Evolutionary conservation across 1,140 invertebrate species (phyloP), one percentile per base, ranked within the genome.

Genomic region (Nephila pilipes): DNA sequence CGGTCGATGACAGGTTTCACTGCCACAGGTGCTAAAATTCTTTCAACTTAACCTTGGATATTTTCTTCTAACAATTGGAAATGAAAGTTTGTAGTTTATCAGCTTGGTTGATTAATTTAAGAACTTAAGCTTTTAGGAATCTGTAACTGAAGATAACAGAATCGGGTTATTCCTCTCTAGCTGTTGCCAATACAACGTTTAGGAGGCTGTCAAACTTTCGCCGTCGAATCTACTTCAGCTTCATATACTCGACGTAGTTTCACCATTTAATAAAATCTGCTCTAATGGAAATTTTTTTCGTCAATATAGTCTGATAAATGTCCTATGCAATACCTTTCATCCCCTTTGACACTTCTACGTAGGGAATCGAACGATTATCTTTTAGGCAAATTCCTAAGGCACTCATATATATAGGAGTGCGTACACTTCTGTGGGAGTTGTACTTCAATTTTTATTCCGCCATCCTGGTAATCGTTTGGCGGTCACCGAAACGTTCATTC

Each of bases 51-150:
- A 54, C 57, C 83, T 29, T 85, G 54, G 54, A 58, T 29, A 2
- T 57, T 57, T 8, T 8, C 22, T 25, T 55, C 2, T 18, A 85
- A 18, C 10, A 54, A 25, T 25, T 85, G 83, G 54, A 54, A 85
- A 57, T 85, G 8, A 4, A 3, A 1, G 54, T 58, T 16, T 16
- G 55, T 1, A 58, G 54, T 25, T 85, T 22, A 8, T 85, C 8
- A 2, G 57, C n/a, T 85, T 57, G 54, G 14, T 29, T 58, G 6
- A 57, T 57, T 58, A 29, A 6, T 85, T 18, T 16, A 85, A 25
- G 83, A 85, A 85, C 83, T 18, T 85, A 32, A 20, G 57, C 83
- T 58, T 58, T 16, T 58, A 85, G 5, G 57, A 85, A 29, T 85
- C 83, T 85, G 6, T 29, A 54, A 25, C 57, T 85, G 22, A 85